Conservation (phyloP, 2,113 vertebrate species). For the Amphiprion ocellaris region DNA sequence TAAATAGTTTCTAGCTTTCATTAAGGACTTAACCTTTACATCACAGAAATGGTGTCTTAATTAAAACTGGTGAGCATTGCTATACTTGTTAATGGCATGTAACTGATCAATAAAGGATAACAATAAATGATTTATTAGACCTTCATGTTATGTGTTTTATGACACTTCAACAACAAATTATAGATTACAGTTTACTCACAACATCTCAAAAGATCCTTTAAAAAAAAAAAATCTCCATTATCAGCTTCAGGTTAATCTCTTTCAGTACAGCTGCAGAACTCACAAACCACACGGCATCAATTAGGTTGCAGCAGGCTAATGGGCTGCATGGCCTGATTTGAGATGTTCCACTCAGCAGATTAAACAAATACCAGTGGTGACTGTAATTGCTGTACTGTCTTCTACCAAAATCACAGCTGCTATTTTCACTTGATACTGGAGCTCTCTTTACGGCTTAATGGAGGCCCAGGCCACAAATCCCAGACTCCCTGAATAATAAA, state of each 20-base stretch:
- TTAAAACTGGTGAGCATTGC: no score
- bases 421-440: conserved; percentile 27
- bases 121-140: no score
- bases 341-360: conserved; percentile 47
- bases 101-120: no score
- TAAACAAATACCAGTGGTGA: conserved; percentile 31
- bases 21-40: background rate
- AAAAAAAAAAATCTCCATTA: background rate
- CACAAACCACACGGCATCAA: conserved; percentile 22
- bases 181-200: background rate
- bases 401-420: conserved; percentile 30
- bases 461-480: conserved; percentile 31
- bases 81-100: no score
- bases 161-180: background rate
- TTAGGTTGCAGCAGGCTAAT: conserved; percentile 48
- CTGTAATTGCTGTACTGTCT: conserved; percentile 38
- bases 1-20: background rate
- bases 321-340: conserved; percentile 12
- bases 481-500: conserved; percentile 56
- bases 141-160: no score
- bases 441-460: conserved; percentile 32
- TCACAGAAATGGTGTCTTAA: no score
- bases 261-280: conserved; percentile 8
- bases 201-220: background rate
- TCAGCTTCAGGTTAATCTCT: conserved; percentile 19